These are phyloP conservation scores for Notospermus geniculatus DNA, from an alignment of 1,140 invertebrate species.

Conservation along the genomic window DNA sequence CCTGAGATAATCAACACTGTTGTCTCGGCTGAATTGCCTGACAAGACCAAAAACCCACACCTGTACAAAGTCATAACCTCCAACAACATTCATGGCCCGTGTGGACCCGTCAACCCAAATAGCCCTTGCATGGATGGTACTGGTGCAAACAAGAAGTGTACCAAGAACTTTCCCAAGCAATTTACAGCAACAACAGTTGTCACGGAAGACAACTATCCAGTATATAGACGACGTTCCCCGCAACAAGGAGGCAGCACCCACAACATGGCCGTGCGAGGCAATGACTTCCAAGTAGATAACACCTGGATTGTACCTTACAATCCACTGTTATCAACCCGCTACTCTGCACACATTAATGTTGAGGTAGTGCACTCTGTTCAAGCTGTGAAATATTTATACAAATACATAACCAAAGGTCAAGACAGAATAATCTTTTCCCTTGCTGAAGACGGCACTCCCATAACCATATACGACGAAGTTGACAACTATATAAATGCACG, in stretches of 20 bases:
- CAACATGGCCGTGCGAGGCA: neutral
- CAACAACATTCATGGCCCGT: constrained; percentile 27
- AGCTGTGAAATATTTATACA: constrained; percentile 39
- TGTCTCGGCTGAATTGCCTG: constrained; percentile 24
- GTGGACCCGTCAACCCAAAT: constrained; percentile 17
- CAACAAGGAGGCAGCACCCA: neutral
- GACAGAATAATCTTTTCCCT: constrained; percentile 10
- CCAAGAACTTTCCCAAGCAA: constrained; percentile 28
- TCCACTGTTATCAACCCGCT: constrained; percentile 13
- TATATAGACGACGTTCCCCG: constrained; percentile 7
- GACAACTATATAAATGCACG: constrained; percentile 23
- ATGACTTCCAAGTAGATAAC: neutral
- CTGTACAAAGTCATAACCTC: constrained; percentile 14
- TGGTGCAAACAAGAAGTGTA: constrained; percentile 19
- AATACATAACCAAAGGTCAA: constrained; percentile 49
- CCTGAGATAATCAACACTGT: constrained; percentile 14
- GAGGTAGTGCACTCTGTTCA: constrained; percentile 13
- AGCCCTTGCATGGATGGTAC: constrained; percentile 28
- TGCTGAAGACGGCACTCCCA: neutral
- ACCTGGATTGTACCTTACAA: constrained; percentile 25
- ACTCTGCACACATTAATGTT: constrained; percentile 26
- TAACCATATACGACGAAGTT: constrained; percentile 10
- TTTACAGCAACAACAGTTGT: constrained; percentile 12
- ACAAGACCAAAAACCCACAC: constrained; percentile 7
- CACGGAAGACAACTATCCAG: constrained; percentile 20